Conservation (phyloP, 2,113 vertebrate species). For the Marmota flaviventris region DNA sequence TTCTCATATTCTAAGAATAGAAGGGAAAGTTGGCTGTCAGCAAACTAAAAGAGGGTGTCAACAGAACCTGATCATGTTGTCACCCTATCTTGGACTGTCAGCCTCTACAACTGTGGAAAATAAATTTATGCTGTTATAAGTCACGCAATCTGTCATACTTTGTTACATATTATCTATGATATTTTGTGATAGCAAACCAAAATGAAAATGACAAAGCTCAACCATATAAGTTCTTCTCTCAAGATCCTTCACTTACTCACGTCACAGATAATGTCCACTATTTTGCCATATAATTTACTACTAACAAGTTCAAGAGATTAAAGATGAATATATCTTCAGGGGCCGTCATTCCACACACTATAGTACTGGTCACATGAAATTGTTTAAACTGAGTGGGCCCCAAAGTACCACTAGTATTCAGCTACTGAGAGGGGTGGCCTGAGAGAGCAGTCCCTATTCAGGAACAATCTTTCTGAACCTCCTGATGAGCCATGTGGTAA, state of each 20-base stretch:
- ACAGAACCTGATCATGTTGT: no score
- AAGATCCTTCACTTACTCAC: neutral
- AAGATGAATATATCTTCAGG: neutral
- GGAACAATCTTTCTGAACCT: neutral
- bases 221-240: neutral
- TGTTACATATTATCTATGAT: no score
- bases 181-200: no score
- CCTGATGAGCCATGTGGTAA: no score
- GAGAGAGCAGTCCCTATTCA: neutral
- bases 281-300: neutral
- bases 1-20: no score
- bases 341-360: neutral
- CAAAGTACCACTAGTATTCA: neutral
- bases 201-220: neutral
- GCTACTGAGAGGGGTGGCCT: neutral
- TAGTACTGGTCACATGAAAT: neutral
- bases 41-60: no score
- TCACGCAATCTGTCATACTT: no score
- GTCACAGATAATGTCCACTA: neutral
- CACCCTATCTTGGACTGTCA: no score
- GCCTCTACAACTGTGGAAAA: no score
- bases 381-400: neutral
- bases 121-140: no score
- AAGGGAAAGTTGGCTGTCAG: no score
- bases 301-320: neutral